These are phyloP conservation scores for Spodoptera litura DNA, from an alignment of 1,140 invertebrate species.

Conservation along the genomic window DNA sequence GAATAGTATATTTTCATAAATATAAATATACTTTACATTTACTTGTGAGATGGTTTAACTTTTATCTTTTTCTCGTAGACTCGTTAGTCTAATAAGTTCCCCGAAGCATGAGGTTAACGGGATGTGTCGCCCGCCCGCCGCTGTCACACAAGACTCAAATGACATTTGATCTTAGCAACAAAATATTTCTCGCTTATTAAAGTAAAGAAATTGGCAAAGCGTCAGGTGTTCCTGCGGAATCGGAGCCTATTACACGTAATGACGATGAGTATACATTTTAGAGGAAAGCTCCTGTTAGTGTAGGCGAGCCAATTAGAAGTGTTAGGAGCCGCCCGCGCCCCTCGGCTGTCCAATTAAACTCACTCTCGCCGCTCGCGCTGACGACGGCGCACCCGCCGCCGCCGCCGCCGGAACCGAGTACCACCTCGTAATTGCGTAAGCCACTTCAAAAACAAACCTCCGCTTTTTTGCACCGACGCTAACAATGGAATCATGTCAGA, in stretches of 20 bases:
- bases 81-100: neutral
- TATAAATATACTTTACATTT: too few relatives aligned
- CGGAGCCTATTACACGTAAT: conserved; percentile 74
- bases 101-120: conserved; percentile 2
- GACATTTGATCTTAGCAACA: conserved; percentile 41
- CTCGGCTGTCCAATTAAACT: conserved; percentile 81
- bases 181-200: conserved; percentile 49
- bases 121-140: conserved; percentile 3
- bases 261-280: conserved; percentile 78
- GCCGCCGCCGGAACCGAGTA: conserved; percentile 64
- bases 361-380: conserved; percentile 57
- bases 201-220: conserved; percentile 53
- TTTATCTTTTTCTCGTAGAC: neutral
- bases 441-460: conserved; percentile 80
- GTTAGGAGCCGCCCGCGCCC: conserved; percentile 69
- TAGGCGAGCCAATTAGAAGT: conserved; percentile 82
- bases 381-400: conserved; percentile 60
- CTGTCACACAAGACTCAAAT: conserved; percentile 22
- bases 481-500: conserved; percentile 84
- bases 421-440: conserved; percentile 79
- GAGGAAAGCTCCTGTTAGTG: conserved; percentile 78
- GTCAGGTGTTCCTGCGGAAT: conserved; percentile 61
- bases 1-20: too few relatives aligned
- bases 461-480: conserved; percentile 72
- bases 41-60: neutral